These are phyloP conservation scores for Lutraria rhynchaena DNA, from an alignment of 1,140 invertebrate genomes.

Conservation along the genomic window DNA sequence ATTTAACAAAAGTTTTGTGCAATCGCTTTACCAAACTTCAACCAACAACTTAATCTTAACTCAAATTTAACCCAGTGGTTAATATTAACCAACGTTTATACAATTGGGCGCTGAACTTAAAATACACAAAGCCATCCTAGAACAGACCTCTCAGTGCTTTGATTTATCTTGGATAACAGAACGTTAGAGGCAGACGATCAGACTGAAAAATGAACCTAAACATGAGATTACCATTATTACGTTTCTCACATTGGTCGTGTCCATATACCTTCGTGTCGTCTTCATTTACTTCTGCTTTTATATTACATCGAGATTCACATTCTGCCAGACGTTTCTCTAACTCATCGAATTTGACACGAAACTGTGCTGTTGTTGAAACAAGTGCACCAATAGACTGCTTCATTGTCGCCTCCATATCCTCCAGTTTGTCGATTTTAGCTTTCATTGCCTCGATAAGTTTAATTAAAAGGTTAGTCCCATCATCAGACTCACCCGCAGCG, in stretches of 20 bases:
- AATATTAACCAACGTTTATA: too few relatives aligned
- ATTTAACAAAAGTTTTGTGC: too few relatives aligned
- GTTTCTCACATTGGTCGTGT: background rate
- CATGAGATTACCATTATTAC: background rate
- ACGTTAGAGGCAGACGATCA: too few relatives aligned
- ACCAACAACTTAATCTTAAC: too few relatives aligned
- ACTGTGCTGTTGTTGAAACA: slow-evolving; percentile 15
- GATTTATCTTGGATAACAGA: background rate
- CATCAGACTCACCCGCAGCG: background rate
- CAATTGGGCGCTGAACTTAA: too few relatives aligned
- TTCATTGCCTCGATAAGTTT: slow-evolving; percentile 14
- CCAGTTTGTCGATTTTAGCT: slow-evolving; percentile 6
- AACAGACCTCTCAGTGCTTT: background rate
- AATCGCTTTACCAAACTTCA: too few relatives aligned
- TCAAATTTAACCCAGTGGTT: too few relatives aligned
- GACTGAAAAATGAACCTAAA: background rate
- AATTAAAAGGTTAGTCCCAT: background rate
- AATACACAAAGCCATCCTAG: background rate
- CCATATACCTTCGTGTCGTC: background rate
- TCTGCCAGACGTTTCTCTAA: background rate
- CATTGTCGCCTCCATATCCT: background rate
- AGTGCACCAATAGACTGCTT: slow-evolving; percentile 5
- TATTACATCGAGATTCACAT: background rate
- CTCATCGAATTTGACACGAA: slow-evolving; percentile 10
- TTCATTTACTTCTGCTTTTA: background rate